Base-by-base conservation (phyloP, 2,888 invertebrate species). In the Camptogramma bilineatum region DNA sequence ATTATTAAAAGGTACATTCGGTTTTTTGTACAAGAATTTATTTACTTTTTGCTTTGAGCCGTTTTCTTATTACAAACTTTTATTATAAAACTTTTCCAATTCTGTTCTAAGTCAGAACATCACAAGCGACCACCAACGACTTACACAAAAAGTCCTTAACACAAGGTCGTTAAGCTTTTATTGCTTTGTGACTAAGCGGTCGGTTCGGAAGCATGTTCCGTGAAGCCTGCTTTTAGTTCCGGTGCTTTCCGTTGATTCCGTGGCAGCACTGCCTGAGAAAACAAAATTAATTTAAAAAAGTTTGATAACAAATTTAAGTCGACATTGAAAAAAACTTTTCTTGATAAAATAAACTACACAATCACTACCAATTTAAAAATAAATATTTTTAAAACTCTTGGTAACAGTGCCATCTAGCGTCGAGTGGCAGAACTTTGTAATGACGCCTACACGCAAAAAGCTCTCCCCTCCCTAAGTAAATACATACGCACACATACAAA, bases 321-420 rank as follows among this genome's bases (percentile, higher is more conserved):
- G n/a, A n/a, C n/a, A n/a, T n/a, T 13, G 1, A 34, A 13, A 21
- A 9, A 42, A 24, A 28, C 34, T 42, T 46, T 58, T 62, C n/a
- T 42, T 42, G 4, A 8, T 4, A 44, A 7, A 17, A 8, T 16
- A 16, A 8, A 7, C 17, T 7, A 44, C 42, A 44, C 7, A 16
- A 28, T 28, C 5, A 5, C 13, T 44, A 7, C 0, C 17, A 17
- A 17, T 7, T 3, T 16, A 8, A 44, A 39, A 16, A 16, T 7
- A 16, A n/a, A 42, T 2, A 9, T 44, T 39, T 9, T 55, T 18
- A n/a, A 59, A 24, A 4, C 21, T 21, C 4, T 44, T 9, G 24
- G 18, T 8, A n/a, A 66, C 72, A 87, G 72, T 86, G 91, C 90
- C 91, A 91, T 88, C 91, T 90, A 66, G 78, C 82, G 80, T 78